These are phyloP conservation scores for Cepaea nemoralis DNA, from an alignment of 1,140 invertebrate genomes.

Conservation along the genomic window DNA sequence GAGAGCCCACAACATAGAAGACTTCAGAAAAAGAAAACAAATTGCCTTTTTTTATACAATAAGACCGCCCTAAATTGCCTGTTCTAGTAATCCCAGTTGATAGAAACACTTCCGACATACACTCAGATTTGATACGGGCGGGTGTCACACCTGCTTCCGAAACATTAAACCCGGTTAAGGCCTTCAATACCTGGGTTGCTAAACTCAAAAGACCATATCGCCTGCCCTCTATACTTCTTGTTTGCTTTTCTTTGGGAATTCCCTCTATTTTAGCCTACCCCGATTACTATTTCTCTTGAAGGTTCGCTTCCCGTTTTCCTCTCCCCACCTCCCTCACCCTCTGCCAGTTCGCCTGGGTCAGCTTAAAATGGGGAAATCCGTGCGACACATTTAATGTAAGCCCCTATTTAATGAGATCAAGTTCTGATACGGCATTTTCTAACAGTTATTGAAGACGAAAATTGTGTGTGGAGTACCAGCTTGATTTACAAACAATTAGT, in stretches of 20 bases:
- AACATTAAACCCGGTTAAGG: background rate
- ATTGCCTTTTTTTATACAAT: background rate
- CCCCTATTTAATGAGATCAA: background rate
- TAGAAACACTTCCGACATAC: background rate
- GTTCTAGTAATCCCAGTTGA: background rate
- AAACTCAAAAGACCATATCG: background rate
- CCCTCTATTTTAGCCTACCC: background rate
- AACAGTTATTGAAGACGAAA: background rate
- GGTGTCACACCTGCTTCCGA: background rate
- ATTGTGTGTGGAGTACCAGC: background rate
- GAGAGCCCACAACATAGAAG: background rate
- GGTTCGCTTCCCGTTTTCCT: background rate
- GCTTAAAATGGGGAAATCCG: constrained; percentile 7
- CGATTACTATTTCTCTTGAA: background rate
- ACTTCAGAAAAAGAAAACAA: too few species aligned
- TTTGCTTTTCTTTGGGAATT: constrained; percentile 1
- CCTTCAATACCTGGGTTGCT: background rate
- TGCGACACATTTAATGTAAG: background rate
- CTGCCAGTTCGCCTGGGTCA: too few species aligned
- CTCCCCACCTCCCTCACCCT: background rate
- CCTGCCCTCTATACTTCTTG: background rate
- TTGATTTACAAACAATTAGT: constrained; percentile 1
- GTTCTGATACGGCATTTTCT: background rate
- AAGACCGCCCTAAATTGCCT: background rate
- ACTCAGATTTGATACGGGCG: background rate